A percentile compares a stretch with the other conserved stretches of the same genome.
Conservation (phyloP, 64 coral and sea anemone genomes). For the Trachythela sp. region DNA sequence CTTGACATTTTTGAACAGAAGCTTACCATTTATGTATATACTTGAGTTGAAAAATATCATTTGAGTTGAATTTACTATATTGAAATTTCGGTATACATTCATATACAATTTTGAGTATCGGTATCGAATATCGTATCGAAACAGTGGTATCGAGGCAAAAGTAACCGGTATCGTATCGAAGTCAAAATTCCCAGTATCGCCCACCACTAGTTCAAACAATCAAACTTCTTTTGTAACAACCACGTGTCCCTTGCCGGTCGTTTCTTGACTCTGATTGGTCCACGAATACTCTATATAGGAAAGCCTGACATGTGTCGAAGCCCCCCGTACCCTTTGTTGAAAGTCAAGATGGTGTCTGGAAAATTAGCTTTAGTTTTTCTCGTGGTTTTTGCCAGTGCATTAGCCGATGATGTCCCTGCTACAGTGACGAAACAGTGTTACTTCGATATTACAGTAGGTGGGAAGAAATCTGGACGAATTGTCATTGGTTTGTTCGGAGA, state of each 20-base stretch:
- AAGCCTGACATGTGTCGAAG: neutral
- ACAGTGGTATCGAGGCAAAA: no score
- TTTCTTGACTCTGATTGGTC: conserved; percentile 4
- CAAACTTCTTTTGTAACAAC: neutral
- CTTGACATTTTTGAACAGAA: no score
- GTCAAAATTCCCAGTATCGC: no score
- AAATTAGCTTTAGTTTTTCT: neutral
- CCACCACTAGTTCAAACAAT: neutral
- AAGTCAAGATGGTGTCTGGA: neutral
- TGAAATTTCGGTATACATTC: no score
- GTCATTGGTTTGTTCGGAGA: conserved; percentile 84
- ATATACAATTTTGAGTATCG: no score
- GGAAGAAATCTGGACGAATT: conserved; percentile 58
- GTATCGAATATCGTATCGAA: no score
- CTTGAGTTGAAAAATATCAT: no score
- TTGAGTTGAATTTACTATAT: no score
- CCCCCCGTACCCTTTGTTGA: neutral
- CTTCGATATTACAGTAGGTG: conserved; percentile 77
- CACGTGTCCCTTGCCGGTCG: neutral
- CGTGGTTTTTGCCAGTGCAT: neutral
- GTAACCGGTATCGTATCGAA: no score
- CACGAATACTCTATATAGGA: neutral
- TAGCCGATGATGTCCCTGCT: neutral
- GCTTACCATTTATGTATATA: no score
- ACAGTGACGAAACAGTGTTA: conserved; percentile 16